Conservation (phyloP, 2,797 vertebrate species). For the Alosa sapidissima region DNA sequence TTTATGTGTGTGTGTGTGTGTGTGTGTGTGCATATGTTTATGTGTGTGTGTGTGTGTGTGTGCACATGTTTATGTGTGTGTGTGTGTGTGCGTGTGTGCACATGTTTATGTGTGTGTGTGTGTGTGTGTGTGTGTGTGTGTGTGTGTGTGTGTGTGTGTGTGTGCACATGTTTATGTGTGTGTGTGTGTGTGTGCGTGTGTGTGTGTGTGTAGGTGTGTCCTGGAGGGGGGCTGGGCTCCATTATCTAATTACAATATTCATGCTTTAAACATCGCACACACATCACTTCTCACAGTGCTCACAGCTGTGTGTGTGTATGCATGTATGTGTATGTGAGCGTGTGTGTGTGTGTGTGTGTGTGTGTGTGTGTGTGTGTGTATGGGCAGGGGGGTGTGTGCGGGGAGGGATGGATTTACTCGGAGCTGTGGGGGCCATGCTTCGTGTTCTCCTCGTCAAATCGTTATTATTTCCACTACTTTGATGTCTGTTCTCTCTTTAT, state of each 20-base stretch:
- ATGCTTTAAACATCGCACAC: neutral
- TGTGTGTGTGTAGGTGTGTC: neutral
- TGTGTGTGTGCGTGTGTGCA: too few species aligned
- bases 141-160: too few species aligned
- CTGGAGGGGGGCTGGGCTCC: too few species aligned
- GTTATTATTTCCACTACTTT: conserved; percentile 63
- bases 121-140: too few species aligned
- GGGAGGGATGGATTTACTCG: neutral
- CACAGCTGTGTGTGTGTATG: neutral
- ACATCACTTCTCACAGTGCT: neutral
- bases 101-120: too few species aligned
- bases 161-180: too few species aligned
- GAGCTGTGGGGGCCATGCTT: conserved; percentile 34
- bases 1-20: too few species aligned
- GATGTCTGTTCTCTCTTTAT: conserved; percentile 60
- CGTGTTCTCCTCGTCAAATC: conserved; percentile 57
- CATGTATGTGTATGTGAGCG: neutral
- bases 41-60: neutral
- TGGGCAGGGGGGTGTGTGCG: neutral
- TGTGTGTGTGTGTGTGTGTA: neutral
- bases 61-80: too few species aligned
- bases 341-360: neutral
- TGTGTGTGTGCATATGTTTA: too few species aligned
- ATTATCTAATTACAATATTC: neutral
- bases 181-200: neutral